Base-by-base conservation (phyloP, 2,797 vertebrate species). In the Thamnophis elegans region DNA sequence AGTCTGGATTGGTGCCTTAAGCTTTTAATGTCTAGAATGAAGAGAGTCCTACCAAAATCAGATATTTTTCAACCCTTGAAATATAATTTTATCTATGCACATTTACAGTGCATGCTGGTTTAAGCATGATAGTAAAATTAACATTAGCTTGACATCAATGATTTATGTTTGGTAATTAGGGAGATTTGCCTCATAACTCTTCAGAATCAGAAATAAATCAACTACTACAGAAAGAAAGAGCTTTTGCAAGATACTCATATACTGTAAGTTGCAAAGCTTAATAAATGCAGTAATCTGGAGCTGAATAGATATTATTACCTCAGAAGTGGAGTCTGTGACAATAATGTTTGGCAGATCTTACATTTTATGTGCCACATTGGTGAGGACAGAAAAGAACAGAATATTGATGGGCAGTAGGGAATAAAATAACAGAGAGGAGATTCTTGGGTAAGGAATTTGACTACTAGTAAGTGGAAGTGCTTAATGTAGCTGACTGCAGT, bases 91-190 rank as follows among this genome's bases (percentile, higher is more conserved):
- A 93, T 91, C 91, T 54, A 91, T 94, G 92, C 93, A 93, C 56
- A 90, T 13, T 82, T 95, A 88, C 88, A 95, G 93, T 95, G 20
- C 91, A 90, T 94, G 94, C 91, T 94, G 59, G 68, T 91, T 90
- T 90, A 73, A 94, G 59, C 82, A 87, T 82, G 91, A 90, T 92
- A 91, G 89, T 51, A 90, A 94, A 92, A 88, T 90, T 92, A 90
- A 82, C 91, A 88, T 94, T 94, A 92, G 86, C n/a, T 92, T 62
- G 91, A 93, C 89, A 73, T 88, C 82, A 87, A 0, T 2, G 5
- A 89, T 96, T 96, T 96, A 78, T 92, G 88, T 93, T 88, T 91
- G 54, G 68, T 87, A 90, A 88, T 87, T 73, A 91, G 60, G 62
- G 59, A 93, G 58, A 93, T 93, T 96, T 90, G 26, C 2, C 32